These are phyloP conservation scores for Sandelia bainsii DNA, from an alignment of 2,797 vertebrate species.

Conservation along the genomic window DNA sequence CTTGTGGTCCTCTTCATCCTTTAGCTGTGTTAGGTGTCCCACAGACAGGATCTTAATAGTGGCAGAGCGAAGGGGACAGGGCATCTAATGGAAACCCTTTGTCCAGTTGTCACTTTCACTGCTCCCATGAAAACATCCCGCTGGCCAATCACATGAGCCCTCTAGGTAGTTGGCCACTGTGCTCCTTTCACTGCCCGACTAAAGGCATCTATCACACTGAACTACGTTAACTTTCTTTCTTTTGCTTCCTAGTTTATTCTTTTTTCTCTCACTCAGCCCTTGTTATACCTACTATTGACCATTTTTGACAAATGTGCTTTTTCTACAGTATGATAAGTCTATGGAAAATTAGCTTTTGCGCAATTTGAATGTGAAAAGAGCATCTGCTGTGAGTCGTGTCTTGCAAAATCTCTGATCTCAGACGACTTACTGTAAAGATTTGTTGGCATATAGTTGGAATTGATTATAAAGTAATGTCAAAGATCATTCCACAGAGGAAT, in stretches of 20 bases:
- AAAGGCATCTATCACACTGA: conserved; percentile 60
- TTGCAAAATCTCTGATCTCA: no score
- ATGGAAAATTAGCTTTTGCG: conserved; percentile 7
- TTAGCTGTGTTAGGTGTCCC: conserved; percentile 68
- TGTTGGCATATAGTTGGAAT: no score
- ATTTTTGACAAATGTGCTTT: not conserved
- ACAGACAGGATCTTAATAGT: conserved; percentile 75
- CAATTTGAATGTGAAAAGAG: not conserved
- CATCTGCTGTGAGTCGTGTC: no score
- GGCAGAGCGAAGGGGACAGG: conserved; percentile 61
- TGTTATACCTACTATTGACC: not conserved
- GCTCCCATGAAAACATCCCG: conserved; percentile 75
- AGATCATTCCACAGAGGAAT: no score
- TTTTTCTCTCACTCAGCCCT: not conserved
- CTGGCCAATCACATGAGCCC: conserved; percentile 68
- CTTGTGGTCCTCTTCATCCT: conserved; percentile 59
- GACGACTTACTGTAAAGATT: no score
- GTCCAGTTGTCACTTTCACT: conserved; percentile 80
- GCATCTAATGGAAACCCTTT: conserved; percentile 81
- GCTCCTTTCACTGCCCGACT: conserved; percentile 39
- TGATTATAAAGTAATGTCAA: no score
- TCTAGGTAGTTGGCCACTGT: conserved; percentile 44
- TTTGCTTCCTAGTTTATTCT: not conserved
- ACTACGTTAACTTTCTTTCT: conserved; percentile 26
- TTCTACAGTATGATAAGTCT: not conserved